A percentile compares a stretch with the other conserved stretches of the same genome.
These are phyloP conservation scores for Sialis lutaria DNA, from an alignment of 2,888 invertebrate species.

Conservation along the genomic window DNA sequence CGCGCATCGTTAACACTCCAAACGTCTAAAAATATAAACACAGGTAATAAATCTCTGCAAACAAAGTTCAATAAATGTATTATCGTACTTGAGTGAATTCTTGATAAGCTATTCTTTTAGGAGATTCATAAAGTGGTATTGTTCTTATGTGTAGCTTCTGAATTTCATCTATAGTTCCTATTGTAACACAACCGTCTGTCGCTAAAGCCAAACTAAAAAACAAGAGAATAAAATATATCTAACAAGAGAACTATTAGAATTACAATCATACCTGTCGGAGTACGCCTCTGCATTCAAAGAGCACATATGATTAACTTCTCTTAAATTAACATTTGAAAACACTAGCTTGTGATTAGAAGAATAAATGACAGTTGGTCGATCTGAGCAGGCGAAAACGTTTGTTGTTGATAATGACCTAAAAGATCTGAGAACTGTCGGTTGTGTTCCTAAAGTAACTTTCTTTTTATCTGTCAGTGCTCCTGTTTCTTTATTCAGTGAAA, in stretches of 20 bases:
- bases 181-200: conserved; percentile 75
- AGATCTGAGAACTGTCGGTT: conserved; percentile 82
- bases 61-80: neutral
- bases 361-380: conserved; percentile 96
- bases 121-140: conserved; percentile 87
- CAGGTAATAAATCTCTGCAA: neutral
- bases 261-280: conserved; percentile 55
- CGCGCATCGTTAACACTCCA: conserved; percentile 79
- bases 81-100: conserved; percentile 56
- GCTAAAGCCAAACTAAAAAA: conserved; percentile 60
- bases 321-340: conserved; percentile 93
- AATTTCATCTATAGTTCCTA: conserved; percentile 92
- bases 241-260: conserved; percentile 11
- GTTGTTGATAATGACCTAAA: conserved; percentile 82
- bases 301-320: conserved; percentile 96
- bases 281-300: conserved; percentile 90
- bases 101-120: conserved; percentile 87
- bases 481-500: conserved; percentile 57
- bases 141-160: conserved; percentile 95
- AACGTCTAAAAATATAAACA: conserved; percentile 47
- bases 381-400: conserved; percentile 97
- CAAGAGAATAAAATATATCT: conserved; percentile 1
- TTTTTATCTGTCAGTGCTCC: conserved; percentile 76
- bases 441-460: conserved; percentile 92
- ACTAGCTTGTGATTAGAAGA: conserved; percentile 97